Evolutionary conservation across 2,113 vertebrate genomes (phyloP).

Genomic region (Tachysurus fulvidraco): DNA sequence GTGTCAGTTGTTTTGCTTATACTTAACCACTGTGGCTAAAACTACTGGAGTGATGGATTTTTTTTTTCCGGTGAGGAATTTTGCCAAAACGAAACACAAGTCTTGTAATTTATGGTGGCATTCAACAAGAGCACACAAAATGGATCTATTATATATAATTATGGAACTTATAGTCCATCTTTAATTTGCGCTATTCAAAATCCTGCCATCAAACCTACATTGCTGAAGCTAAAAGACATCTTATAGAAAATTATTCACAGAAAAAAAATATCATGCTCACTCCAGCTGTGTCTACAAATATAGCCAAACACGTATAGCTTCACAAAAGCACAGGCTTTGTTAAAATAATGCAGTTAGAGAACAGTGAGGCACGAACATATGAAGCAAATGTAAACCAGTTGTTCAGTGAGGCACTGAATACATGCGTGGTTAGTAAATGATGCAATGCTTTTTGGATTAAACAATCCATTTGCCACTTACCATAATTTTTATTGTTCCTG

Average conservation of each 20-base stretch:
- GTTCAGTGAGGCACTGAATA: slow-evolving; percentile 30
- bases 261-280: not conserved
- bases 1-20: not conserved
- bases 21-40: not conserved
- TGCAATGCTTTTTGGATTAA: slow-evolving; percentile 10
- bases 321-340: not conserved
- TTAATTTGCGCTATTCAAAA: not conserved
- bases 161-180: not conserved
- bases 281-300: slow-evolving; percentile 9
- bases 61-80: not conserved
- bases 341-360: not conserved
- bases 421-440: slow-evolving; percentile 50
- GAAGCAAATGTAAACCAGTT: not conserved
- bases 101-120: not conserved
- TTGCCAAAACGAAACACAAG: not conserved
- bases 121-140: not conserved
- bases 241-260: not conserved
- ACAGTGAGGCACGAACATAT: not conserved
- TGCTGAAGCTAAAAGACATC: not conserved
- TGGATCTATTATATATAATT: not conserved
- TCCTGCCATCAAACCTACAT: not conserved
- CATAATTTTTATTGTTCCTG: slow-evolving; percentile 60
- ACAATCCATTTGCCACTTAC: slow-evolving; percentile 54
- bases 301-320: not conserved
- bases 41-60: slow-evolving; percentile 19